phyloP scores from a whole-genome alignment of 2,888 invertebrate genomes.

The Cacoxenus indagator region DNA sequence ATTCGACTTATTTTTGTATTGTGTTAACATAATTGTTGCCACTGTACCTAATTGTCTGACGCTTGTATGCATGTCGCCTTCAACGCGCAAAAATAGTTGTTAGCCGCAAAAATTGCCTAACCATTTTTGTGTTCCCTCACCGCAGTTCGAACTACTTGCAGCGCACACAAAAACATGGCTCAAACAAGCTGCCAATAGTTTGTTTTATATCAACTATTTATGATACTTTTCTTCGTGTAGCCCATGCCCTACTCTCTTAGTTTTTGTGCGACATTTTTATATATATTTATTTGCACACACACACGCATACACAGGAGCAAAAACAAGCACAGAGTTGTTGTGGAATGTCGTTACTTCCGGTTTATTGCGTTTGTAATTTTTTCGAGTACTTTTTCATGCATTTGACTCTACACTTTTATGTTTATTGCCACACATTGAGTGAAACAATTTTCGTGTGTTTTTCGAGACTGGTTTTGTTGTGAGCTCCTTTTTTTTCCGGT shows the following conservation, averaged over 20 bases:
- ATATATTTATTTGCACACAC: slow-evolving; percentile 16
- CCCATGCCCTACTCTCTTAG: slow-evolving; percentile 17
- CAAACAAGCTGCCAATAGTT: slow-evolving; percentile 57
- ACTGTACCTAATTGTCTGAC: not conserved
- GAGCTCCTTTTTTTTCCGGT: not conserved
- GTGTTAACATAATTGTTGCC: too few relatives aligned
- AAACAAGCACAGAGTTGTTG: slow-evolving; percentile 1
- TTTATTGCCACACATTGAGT: slow-evolving; percentile 20
- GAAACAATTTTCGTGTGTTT: not conserved
- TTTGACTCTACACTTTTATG: slow-evolving; percentile 17
- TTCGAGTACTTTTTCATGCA: slow-evolving; percentile 1
- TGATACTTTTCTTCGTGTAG: not conserved
- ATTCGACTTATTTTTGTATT: too few relatives aligned
- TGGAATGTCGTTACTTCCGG: slow-evolving; percentile 54
- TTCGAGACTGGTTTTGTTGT: not conserved
- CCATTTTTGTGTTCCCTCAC: slow-evolving; percentile 30
- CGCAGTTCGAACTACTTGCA: slow-evolving; percentile 30
- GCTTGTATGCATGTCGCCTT: not conserved
- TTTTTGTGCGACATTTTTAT: not conserved
- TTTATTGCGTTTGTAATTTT: slow-evolving; percentile 49
- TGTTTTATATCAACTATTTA: slow-evolving; percentile 8
- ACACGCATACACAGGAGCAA: not conserved
- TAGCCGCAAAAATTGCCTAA: slow-evolving; percentile 40
- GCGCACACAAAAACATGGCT: slow-evolving; percentile 40
- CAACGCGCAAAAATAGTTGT: slow-evolving; percentile 32